phyloP scores from a whole-genome alignment of 1,140 invertebrate species.

The Plutomurus gul region DNA sequence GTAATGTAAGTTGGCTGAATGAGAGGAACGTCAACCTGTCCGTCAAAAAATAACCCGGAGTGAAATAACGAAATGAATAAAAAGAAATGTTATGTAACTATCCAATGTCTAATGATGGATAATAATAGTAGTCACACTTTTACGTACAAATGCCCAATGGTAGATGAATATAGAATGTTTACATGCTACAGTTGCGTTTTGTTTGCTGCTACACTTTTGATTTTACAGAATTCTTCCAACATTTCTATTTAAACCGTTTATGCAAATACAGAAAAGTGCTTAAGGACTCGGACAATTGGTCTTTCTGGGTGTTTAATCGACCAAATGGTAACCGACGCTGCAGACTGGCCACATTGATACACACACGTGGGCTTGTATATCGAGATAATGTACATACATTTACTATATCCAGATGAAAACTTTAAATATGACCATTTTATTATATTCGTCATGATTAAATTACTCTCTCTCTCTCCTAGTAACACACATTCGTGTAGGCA shows the following conservation, averaged over 20 bases:
- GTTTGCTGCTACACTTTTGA: no score
- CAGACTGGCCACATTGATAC: not conserved
- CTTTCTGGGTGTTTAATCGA: not conserved
- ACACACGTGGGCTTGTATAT: not conserved
- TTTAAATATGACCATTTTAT: no score
- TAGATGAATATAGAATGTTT: not conserved
- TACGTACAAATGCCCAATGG: not conserved
- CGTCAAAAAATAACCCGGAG: not conserved
- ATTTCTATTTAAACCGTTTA: not conserved
- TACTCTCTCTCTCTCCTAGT: no score
- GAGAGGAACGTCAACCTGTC: constrained; percentile 10
- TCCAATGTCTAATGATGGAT: not conserved
- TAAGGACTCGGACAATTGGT: not conserved
- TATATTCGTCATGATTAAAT: no score
- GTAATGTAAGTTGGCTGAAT: no score
- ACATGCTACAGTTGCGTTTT: not conserved
- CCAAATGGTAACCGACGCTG: not conserved
- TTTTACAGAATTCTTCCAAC: no score
- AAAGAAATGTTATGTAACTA: not conserved
- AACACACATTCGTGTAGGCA: no score
- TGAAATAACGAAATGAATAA: not conserved
- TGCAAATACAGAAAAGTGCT: not conserved
- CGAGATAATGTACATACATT: not conserved
- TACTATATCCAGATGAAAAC: not conserved
- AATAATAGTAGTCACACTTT: not conserved